phyloP scores from a whole-genome alignment of 2,113 vertebrate species.

The Gasterosteus nipponicus region DNA sequence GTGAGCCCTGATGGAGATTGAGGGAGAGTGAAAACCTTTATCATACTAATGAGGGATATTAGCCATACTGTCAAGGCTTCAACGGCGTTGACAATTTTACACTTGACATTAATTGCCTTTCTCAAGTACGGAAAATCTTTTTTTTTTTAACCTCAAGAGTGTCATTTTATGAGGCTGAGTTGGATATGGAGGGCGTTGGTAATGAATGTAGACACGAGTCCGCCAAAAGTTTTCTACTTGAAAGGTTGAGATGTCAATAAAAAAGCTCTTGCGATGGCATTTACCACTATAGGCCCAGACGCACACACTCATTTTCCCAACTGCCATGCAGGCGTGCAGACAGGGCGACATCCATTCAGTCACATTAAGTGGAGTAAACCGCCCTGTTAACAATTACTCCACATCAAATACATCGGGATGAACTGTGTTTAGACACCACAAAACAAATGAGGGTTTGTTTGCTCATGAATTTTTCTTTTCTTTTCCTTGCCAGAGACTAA shows the following conservation, averaged over 20 bases:
- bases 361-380: conserved; percentile 36
- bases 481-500: conserved; percentile 62
- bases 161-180: conserved; percentile 66
- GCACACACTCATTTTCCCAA: conserved; percentile 1
- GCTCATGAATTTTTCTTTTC: conserved; percentile 47
- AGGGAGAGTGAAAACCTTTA: conserved; percentile 72
- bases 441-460: conserved; percentile 66
- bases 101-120: conserved; percentile 81
- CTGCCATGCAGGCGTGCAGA: conserved; percentile 12
- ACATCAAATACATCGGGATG: conserved; percentile 35
- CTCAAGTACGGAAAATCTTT: conserved; percentile 64
- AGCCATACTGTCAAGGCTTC: conserved; percentile 70
- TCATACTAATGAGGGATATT: conserved; percentile 77
- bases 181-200: conserved; percentile 64
- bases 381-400: conserved; percentile 31
- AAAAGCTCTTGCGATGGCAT: conserved; percentile 42
- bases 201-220: conserved; percentile 66
- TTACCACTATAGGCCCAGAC: conserved; percentile 10
- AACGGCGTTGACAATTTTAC: conserved; percentile 76
- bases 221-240: conserved; percentile 68
- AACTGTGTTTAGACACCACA: conserved; percentile 52
- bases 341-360: conserved; percentile 28
- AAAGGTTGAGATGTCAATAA: conserved; percentile 64
- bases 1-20: conserved; percentile 66
- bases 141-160: conserved; percentile 68